phyloP scores from a whole-genome alignment of 2,797 vertebrate genomes.

The Phoebastria nigripes region DNA sequence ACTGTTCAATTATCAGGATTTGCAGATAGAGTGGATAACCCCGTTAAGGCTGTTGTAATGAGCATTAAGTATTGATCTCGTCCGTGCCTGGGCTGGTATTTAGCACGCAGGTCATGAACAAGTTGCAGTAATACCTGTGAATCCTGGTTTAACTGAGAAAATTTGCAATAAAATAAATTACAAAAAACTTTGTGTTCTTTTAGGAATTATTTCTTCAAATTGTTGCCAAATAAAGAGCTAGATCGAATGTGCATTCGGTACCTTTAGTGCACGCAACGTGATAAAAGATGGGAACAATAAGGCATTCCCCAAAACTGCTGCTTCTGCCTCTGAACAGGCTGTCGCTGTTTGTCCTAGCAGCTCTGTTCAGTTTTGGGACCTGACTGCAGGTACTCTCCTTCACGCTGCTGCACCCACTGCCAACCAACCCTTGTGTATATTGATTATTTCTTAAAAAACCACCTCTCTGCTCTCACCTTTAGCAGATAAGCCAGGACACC shows the following conservation, averaged over 20 bases:
- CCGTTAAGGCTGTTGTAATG: background rate
- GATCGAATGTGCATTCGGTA: fast-evolving
- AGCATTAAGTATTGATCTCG: background rate
- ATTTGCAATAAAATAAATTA: background rate
- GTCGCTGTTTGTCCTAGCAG: background rate
- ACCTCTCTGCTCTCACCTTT: background rate
- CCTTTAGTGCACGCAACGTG: fast-evolving
- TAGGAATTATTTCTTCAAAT: background rate
- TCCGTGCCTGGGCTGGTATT: fast-evolving
- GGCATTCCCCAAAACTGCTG: background rate
- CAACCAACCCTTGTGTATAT: fast-evolving
- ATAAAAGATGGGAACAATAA: fast-evolving
- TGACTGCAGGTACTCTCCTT: background rate
- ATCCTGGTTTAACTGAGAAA: background rate
- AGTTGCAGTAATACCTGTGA: background rate
- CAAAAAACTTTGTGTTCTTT: background rate
- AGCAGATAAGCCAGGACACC: background rate
- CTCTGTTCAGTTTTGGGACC: background rate
- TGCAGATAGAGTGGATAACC: background rate
- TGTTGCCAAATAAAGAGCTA: background rate
- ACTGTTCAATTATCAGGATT: background rate
- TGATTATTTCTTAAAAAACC: background rate
- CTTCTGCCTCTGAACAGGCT: background rate
- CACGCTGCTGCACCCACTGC: fast-evolving
- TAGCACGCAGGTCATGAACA: background rate